phyloP scores from a whole-genome alignment of 2,797 vertebrate genomes.

The Meriones psammophilus region DNA sequence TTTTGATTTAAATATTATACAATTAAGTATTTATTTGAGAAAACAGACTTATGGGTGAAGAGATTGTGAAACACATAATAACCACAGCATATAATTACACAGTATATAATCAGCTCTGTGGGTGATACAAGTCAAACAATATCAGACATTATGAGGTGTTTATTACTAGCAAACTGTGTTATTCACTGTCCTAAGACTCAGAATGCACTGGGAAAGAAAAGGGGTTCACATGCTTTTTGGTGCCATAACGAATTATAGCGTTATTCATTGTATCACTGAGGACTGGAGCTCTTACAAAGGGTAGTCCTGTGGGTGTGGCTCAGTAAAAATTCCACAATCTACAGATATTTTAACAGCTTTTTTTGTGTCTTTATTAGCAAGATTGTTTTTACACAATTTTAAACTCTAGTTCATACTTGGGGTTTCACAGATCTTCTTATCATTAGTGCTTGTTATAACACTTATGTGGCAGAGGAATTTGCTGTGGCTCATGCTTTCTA shows the following conservation, averaged over 20 bases:
- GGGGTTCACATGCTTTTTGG: slow-evolving; percentile 50
- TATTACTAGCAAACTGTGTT: slow-evolving; percentile 81
- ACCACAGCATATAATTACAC: slow-evolving; percentile 81
- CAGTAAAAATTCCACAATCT: slow-evolving; percentile 44
- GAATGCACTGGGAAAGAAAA: slow-evolving; percentile 74
- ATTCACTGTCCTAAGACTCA: slow-evolving; percentile 80
- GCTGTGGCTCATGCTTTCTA: background rate
- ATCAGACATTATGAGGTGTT: slow-evolving; percentile 75
- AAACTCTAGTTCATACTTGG: slow-evolving; percentile 24
- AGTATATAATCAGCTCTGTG: slow-evolving; percentile 82
- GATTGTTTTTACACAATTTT: background rate
- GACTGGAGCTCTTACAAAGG: slow-evolving; percentile 64
- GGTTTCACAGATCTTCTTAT: background rate
- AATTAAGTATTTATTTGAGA: slow-evolving; percentile 78
- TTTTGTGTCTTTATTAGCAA: slow-evolving; percentile 43
- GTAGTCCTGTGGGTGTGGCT: slow-evolving; percentile 33
- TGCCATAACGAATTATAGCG: slow-evolving; percentile 76
- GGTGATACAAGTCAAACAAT: slow-evolving; percentile 78
- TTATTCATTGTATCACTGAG: slow-evolving; percentile 32
- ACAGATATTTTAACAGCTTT: background rate
- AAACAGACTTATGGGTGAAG: slow-evolving; percentile 76
- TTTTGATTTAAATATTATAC: slow-evolving; percentile 75
- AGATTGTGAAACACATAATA: slow-evolving; percentile 80
- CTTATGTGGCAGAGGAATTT: background rate
- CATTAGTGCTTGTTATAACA: background rate